These are phyloP conservation scores for Bathynomus jamesi DNA, from an alignment of 1,140 invertebrate genomes.

Conservation along the genomic window DNA sequence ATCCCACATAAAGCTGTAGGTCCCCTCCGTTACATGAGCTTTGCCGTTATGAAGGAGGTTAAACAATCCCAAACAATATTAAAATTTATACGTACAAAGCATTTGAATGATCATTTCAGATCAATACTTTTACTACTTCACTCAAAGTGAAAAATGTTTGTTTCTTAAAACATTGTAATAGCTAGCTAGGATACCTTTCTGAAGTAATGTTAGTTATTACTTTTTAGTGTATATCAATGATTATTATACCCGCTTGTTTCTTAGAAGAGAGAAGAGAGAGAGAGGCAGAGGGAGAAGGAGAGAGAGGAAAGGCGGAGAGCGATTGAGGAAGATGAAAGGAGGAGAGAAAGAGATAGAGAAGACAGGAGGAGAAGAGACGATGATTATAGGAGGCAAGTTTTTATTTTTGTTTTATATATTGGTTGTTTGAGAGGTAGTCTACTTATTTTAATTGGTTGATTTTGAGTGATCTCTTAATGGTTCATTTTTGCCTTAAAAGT, in stretches of 20 bases:
- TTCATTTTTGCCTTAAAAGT: neutral
- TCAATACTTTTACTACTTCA: too few species aligned
- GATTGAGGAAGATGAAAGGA: constrained; percentile 30
- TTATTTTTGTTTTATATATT: neutral
- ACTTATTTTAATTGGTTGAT: neutral
- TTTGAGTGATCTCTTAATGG: neutral
- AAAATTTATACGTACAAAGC: too few species aligned
- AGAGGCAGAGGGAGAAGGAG: constrained; percentile 29
- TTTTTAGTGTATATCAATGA: neutral
- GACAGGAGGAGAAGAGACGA: constrained; percentile 27
- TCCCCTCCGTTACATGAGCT: too few species aligned
- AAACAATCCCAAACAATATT: too few species aligned
- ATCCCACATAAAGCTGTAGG: too few species aligned
- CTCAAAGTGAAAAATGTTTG: too few species aligned
- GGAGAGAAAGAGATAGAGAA: constrained; percentile 22
- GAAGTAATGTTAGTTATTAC: neutral
- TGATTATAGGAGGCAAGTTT: constrained; percentile 14
- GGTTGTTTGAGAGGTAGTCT: neutral
- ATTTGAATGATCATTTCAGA: too few species aligned
- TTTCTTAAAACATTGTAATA: too few species aligned
- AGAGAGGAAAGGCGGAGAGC: constrained; percentile 29
- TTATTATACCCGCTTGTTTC: too few species aligned
- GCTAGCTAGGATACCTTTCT: too few species aligned
- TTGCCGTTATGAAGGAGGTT: too few species aligned
- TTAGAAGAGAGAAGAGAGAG: constrained; percentile 35